Base-by-base conservation (phyloP, 2,888 invertebrate species). In the Callinectes sapidus region DNA sequence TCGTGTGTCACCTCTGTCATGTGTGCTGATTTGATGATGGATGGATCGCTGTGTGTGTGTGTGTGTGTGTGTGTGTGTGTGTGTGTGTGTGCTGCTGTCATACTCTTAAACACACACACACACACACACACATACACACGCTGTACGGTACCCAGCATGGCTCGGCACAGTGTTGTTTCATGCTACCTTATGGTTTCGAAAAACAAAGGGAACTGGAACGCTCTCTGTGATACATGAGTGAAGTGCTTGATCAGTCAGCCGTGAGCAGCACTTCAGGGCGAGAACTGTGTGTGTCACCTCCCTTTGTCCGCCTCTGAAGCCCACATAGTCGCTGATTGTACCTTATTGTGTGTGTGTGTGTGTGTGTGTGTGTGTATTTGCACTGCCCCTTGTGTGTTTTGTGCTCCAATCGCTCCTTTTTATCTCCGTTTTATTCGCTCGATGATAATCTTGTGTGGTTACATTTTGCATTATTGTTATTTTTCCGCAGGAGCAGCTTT, bases 291-390 rank as follows among this genome's bases (percentile, higher is more conserved):
- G 61, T 61, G 61, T 18, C 61, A 61, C 61, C 18, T 61, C 61
- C 61, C 61, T 61, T 61, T 61, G 61, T 61, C 23, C 61, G 18
- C 23, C 61, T 61, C 23, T 61, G 61, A 61, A 61, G 18, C 23
- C 61, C 61, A 61, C 23, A 61, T 61, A 61, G 61, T 61, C 18
- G 61, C 23, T 61, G 61, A 61, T 61, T 61, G 61, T 61, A 61
- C 61, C 61, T 61, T 61, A 28, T 71, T 71, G 71, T n/a, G n/a
- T 71, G 71, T 71, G 71, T 71, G 71, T 28, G 71, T 71, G 71
- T 71, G 71, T n/a, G n/a, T 71, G 71, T 71, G 71, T 71, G 71
- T 81, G 81, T 81, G 81, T 35, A 32, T 81, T 32, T 81, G 81
- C 32, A 35, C 18, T 81, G 81, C 8, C 32, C 32, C 8, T 35